Conservation (phyloP, 2,888 invertebrate species). For the Dorcus hopei region DNA sequence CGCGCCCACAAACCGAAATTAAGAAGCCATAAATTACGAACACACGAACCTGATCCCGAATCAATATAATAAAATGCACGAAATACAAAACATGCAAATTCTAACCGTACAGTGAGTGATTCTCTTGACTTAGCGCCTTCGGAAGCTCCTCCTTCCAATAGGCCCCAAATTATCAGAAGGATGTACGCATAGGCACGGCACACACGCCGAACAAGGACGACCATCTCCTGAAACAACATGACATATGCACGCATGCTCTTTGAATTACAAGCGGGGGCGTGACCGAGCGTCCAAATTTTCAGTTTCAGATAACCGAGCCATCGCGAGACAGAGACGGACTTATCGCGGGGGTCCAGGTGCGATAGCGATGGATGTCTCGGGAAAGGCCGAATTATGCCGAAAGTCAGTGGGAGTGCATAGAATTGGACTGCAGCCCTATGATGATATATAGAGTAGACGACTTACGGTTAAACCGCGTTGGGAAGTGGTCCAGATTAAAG, state of each 20-base stretch:
- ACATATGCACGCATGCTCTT: conserved; percentile 42
- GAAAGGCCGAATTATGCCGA: conserved; percentile 31
- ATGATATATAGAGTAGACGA: conserved; percentile 74
- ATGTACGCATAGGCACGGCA: conserved; percentile 18
- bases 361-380: conserved; percentile 31
- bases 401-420: conserved; percentile 20
- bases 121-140: conserved; percentile 50
- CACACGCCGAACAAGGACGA: conserved; percentile 30
- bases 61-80: conserved; percentile 39
- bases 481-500: conserved; percentile 74
- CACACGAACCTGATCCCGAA: conserved; percentile 41
- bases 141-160: conserved; percentile 44
- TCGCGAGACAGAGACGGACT: conserved; percentile 23
- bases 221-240: conserved; percentile 29
- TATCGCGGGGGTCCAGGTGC: conserved; percentile 39
- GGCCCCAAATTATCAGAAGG: conserved; percentile 28
- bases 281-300: conserved; percentile 33
- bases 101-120: conserved; percentile 36
- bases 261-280: conserved; percentile 42
- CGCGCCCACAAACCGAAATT: conserved; percentile 24
- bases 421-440: conserved; percentile 29
- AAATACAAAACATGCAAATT: conserved; percentile 31
- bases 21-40: conserved; percentile 35
- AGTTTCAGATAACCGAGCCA: conserved; percentile 21
- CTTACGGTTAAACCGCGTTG: conserved; percentile 72